Base-by-base conservation (phyloP, 2,113 vertebrate species). In the Tetraodon nigroviridis region DNA sequence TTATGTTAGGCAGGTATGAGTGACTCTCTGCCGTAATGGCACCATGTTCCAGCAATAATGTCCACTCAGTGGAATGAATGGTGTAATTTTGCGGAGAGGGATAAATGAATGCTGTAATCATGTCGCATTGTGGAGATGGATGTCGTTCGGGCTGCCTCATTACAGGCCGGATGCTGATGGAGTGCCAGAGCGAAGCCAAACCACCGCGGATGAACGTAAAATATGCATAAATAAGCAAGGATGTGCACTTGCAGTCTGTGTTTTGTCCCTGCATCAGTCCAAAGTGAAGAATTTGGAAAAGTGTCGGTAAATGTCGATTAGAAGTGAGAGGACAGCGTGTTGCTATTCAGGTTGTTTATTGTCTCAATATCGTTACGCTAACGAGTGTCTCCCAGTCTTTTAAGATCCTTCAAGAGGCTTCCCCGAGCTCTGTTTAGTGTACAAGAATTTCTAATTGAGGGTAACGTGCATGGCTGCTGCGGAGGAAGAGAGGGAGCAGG, bases 41-140 rank as follows among this genome's bases (percentile, higher is more conserved):
- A 1, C 18, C 61, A 21, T n/a, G 51, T 61, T 50, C 44, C 40
- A 3, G 27, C 51, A 63, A 81, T 70, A 55, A 65, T 18, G 69
- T 70, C 74, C 73, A 61, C 44, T 47, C 49, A 47, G 71, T 71
- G 64, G 58, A 60, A 56, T 67, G 64, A 64, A 61, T 22, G 61
- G 41, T 29, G 66, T 61, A 45, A 75, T 67, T 63, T 29, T 54
- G 27, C 15, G 6, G 22, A 16, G 29, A 42, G 37, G 58, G 58
- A 48, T 67, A 58, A 71, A 64, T 58, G 45, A 61, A 64, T 13
- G 55, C 2, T 32, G 64, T 55, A 54, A 74, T 74, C 46, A 48
- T 11, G 62, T 60, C 27, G 3, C 27, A 27, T 52, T 64, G 54
- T 18, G 24, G 53, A 66, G 71, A 76, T 70, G 67, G 76, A 82